A percentile compares a stretch with the other conserved stretches of the same genome.
phyloP scores from a whole-genome alignment of 2,113 vertebrate species.

The Nettapus auritus region DNA sequence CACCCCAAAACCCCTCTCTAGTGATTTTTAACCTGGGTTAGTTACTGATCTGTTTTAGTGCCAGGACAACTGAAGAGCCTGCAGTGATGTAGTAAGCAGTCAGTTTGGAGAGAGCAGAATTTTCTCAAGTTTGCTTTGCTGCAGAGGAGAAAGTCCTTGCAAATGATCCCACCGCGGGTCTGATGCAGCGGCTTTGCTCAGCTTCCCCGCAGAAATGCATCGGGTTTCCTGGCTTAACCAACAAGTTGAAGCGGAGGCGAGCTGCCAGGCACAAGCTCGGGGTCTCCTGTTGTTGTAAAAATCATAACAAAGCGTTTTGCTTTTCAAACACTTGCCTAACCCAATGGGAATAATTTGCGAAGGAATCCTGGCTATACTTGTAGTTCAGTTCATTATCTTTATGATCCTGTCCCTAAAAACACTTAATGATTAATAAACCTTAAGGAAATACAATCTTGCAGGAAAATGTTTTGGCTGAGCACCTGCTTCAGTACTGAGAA shows the following conservation, averaged over 20 bases:
- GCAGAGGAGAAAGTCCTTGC: not conserved
- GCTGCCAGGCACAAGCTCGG: not conserved
- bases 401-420: not conserved
- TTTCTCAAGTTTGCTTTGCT: not conserved
- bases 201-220: not conserved
- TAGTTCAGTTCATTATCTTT: slow-evolving; percentile 26
- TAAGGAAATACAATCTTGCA: slow-evolving; percentile 39
- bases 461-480: slow-evolving; percentile 41
- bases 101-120: not conserved
- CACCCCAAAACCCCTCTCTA: not conserved
- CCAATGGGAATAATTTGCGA: not conserved
- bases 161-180: not conserved
- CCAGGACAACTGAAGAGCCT: not conserved
- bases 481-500: not conserved
- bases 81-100: not conserved
- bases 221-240: not conserved
- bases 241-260: not conserved
- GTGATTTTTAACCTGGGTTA: not conserved
- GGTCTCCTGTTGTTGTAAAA: not conserved
- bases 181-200: accelerated
- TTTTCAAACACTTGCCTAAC: not conserved
- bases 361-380: not conserved
- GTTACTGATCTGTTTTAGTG: not conserved
- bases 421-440: slow-evolving; percentile 57
- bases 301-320: not conserved